These are phyloP conservation scores for Mermis nigrescens DNA, from an alignment of 2,888 invertebrate species.

Conservation along the genomic window DNA sequence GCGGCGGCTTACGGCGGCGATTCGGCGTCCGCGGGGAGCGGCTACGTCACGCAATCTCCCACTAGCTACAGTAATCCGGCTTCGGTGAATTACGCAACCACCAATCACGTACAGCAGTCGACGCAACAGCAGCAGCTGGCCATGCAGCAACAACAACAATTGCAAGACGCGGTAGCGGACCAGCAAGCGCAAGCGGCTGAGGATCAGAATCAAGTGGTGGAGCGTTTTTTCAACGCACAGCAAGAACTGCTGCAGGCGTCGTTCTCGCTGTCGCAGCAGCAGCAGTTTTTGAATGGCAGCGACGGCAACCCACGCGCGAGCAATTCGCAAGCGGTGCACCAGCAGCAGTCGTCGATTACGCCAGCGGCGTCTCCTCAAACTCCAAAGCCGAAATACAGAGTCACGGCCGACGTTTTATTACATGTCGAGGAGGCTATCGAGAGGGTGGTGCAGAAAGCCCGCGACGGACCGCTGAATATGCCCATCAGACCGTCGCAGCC, in stretches of 20 bases:
- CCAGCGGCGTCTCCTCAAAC: neutral
- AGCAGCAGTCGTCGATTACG: neutral
- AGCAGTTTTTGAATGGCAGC: neutral
- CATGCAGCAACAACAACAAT: constrained; percentile 4
- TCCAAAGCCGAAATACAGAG: too few species aligned
- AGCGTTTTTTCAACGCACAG: too few species aligned
- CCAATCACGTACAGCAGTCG: neutral
- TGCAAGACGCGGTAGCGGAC: neutral
- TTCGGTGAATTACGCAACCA: too few species aligned
- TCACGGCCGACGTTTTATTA: neutral
- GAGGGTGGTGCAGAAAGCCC: constrained; percentile 8
- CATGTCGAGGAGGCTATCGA: constrained; percentile 10
- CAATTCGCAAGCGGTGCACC: neutral
- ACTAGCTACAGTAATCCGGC: too few species aligned
- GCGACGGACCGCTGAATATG: constrained; percentile 4
- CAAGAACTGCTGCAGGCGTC: neutral
- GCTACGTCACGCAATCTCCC: too few species aligned
- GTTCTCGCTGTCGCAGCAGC: neutral
- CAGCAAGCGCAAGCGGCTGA: too few species aligned
- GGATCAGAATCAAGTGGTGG: too few species aligned
- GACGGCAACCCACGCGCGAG: neutral
- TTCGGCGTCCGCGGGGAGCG: too few species aligned
- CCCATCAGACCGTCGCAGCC: neutral
- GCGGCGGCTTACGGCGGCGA: too few species aligned
- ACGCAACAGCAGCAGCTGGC: neutral